phyloP scores from a whole-genome alignment of 2,797 vertebrate genomes.

The Clarias laeviceps region DNA sequence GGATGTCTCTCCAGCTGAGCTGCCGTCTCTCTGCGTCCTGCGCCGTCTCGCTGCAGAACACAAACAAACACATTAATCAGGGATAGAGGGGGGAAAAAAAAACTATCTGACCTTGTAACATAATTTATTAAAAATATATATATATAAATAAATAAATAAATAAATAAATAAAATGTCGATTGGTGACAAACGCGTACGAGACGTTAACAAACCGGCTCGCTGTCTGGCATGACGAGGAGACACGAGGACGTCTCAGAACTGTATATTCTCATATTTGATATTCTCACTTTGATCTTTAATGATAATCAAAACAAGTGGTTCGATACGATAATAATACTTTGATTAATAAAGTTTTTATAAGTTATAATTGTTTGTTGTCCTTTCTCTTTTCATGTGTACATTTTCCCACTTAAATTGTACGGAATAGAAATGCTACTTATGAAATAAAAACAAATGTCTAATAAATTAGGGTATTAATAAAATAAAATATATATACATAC shows the following conservation, averaged over 20 bases:
- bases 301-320: not conserved
- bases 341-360: too few relatives aligned
- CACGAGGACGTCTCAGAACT: too few relatives aligned
- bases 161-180: too few relatives aligned
- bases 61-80: slow-evolving; percentile 10
- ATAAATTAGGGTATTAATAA: not conserved
- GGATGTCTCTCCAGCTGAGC: slow-evolving; percentile 82
- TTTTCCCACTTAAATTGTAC: not conserved
- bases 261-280: not conserved
- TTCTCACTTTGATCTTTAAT: not conserved
- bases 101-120: too few relatives aligned
- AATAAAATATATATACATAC: not conserved
- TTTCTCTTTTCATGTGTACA: not conserved
- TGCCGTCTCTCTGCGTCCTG: slow-evolving; percentile 71
- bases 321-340: not conserved
- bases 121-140: too few relatives aligned
- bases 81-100: too few relatives aligned
- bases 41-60: slow-evolving; percentile 62
- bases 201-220: too few relatives aligned
- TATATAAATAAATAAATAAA: too few relatives aligned
- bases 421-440: not conserved
- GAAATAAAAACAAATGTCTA: not conserved
- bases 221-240: too few relatives aligned
- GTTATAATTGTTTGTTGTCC: not conserved
- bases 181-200: too few relatives aligned